Evolutionary conservation across 2,113 vertebrate genomes (phyloP).

Genomic region (Grammatotria lemairii): DNA sequence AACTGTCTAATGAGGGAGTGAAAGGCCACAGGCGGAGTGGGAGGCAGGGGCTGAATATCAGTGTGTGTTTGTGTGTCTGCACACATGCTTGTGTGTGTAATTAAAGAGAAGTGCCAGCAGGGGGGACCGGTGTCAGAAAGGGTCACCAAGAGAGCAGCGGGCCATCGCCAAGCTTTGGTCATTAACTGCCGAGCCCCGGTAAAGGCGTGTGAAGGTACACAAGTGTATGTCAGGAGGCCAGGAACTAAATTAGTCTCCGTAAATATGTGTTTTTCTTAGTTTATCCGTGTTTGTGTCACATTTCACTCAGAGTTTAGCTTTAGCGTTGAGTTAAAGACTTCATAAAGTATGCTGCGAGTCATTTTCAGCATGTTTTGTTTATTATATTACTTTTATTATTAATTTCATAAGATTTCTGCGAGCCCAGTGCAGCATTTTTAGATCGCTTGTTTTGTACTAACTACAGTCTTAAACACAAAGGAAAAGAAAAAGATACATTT

Average conservation of each 20-base stretch:
- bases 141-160: conserved; percentile 63
- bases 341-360: not conserved
- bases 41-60: conserved; percentile 8
- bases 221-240: not conserved
- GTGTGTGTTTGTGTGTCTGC: not conserved
- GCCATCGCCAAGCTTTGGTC: conserved; percentile 60
- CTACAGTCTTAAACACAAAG: not conserved
- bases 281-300: conserved; percentile 7
- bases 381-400: not conserved
- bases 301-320: not conserved
- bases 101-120: conserved; percentile 59
- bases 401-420: not conserved
- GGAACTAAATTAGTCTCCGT: conserved; percentile 1
- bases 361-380: not conserved
- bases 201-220: conserved; percentile 1
- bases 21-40: conserved; percentile 54
- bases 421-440: not conserved
- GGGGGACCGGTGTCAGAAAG: conserved; percentile 54
- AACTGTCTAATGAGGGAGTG: conserved; percentile 61
- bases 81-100: conserved; percentile 32
- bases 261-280: not conserved
- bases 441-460: not conserved
- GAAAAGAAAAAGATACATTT: not conserved
- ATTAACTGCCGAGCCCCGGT: conserved; percentile 52
- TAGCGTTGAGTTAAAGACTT: not conserved